Evolutionary conservation across 2,888 invertebrate species (phyloP), one percentile per base, ranked within the genome.

Genomic region (Exocentrus adspersus): DNA sequence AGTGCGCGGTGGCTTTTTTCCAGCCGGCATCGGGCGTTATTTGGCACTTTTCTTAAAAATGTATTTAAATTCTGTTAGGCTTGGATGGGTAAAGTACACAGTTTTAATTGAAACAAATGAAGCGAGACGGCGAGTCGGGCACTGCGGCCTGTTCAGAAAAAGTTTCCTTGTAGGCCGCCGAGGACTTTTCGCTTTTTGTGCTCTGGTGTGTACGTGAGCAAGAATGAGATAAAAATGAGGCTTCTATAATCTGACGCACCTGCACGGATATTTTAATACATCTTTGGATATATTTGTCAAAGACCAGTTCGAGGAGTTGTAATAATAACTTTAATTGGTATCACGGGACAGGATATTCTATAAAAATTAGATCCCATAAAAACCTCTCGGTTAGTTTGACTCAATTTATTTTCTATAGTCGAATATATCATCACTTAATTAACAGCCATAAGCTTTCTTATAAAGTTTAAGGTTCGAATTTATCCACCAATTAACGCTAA

Each of bases 51-150:
- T 14, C 32, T 51, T 37, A 51, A 51, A 30, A 51, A 51, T 32
- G 51, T 51, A 30, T 51, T 51, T 51, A 51, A 14, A 30, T 30
- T 51, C 30, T 32, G 51, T 51, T 19, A 51, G 19, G 51, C 51
- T 51, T 37, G 30, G 12, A 17, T 51, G 51, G 30, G 32, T 51
- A 51, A 51, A 30, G 32, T 51, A 51, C 28, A 51, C 51, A 51
- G 30, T 51, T 51, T 51, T 51, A 51, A 51, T 51, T 51, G 51
- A 32, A 51, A 30, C 30, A 51, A 51, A 51, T 30, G 32, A 51
- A 51, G 30, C 32, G 51, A 19, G 24, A 51, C 30, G 51, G 32
- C 17, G 3, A 28, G 32, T 32, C 32, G 32, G 32, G 32, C n/a
- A 24, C 21, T 30, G 19, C 7, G 7, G 32, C 30, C 16, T 17